phyloP scores from a whole-genome alignment of 2,888 invertebrate genomes.

The Caenorhabditis doughertyi region DNA sequence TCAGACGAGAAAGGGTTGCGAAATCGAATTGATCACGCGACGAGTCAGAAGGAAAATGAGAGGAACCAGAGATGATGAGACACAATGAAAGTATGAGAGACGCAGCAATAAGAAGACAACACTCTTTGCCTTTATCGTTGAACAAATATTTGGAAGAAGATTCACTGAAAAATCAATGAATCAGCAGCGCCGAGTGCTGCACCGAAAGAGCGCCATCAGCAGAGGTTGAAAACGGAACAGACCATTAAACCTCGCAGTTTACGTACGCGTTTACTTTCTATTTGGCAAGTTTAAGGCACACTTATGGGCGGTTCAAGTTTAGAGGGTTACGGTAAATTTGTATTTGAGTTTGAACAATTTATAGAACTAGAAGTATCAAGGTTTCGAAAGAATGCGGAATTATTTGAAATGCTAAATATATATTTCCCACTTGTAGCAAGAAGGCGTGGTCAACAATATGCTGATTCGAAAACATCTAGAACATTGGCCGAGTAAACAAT shows the following conservation, averaged over 20 bases:
- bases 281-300: slow-evolving; percentile 24
- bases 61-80: slow-evolving; percentile 6
- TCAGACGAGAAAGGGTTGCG: slow-evolving; percentile 44
- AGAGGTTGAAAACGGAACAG: slow-evolving; percentile 19
- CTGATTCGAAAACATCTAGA: too few species aligned
- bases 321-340: too few species aligned
- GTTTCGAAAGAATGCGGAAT: too few species aligned
- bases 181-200: too few species aligned
- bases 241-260: slow-evolving; percentile 12
- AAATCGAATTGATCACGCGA: slow-evolving; percentile 51
- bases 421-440: too few species aligned
- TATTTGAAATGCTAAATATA: too few species aligned
- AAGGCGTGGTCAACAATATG: too few species aligned
- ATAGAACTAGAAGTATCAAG: too few species aligned
- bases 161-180: slow-evolving; percentile 58
- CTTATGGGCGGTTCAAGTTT: neutral
- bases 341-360: too few species aligned
- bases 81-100: slow-evolving; percentile 22
- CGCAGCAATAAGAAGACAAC: slow-evolving; percentile 25
- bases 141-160: slow-evolving; percentile 50
- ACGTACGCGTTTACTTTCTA: neutral
- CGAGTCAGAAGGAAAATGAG: slow-evolving; percentile 33
- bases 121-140: slow-evolving; percentile 37
- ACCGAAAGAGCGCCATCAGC: neutral
- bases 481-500: too few species aligned